These are phyloP conservation scores for Biston betularia DNA, from an alignment of 2,888 invertebrate genomes.

Conservation along the genomic window DNA sequence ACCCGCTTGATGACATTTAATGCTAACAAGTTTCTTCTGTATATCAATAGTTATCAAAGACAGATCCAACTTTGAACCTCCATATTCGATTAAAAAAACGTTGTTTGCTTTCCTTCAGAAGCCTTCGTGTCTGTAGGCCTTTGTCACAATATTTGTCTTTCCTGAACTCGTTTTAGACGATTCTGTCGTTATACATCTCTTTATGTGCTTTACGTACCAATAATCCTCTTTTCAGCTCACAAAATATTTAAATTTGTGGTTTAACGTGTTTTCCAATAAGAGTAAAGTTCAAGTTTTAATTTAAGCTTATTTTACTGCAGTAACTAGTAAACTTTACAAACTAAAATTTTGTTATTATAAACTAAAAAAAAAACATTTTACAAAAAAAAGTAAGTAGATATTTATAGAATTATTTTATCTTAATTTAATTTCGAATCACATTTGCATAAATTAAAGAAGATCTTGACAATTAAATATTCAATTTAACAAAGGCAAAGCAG, in stretches of 20 bases:
- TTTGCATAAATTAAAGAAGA: constrained; percentile 11
- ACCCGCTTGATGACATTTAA: too few relatives aligned
- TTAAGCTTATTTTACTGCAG: too few relatives aligned
- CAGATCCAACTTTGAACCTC: not conserved
- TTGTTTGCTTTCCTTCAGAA: constrained; percentile 63
- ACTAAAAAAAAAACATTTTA: too few relatives aligned
- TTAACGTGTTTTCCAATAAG: constrained; percentile 31
- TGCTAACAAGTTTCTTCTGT: not conserved
- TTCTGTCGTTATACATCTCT: constrained; percentile 56
- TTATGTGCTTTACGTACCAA: constrained; percentile 50
- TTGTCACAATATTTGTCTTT: constrained; percentile 77
- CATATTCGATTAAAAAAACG: constrained; percentile 14
- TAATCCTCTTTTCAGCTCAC: constrained; percentile 60
- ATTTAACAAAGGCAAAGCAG: constrained; percentile 31
- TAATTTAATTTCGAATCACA: constrained; percentile 4
- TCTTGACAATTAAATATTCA: constrained; percentile 25
- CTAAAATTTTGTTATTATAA: too few relatives aligned
- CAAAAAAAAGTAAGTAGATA: too few relatives aligned
- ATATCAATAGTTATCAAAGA: not conserved
- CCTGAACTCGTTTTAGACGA: constrained; percentile 61
- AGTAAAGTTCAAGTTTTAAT: too few relatives aligned
- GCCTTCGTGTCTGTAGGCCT: constrained; percentile 68
- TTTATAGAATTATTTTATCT: too few relatives aligned
- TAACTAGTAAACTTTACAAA: too few relatives aligned
- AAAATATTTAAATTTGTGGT: constrained; percentile 54